Evolutionary conservation across 2,113 vertebrate species (phyloP), one percentile per base, ranked within the genome.

Genomic region (Cephalopholis sonnerati): DNA sequence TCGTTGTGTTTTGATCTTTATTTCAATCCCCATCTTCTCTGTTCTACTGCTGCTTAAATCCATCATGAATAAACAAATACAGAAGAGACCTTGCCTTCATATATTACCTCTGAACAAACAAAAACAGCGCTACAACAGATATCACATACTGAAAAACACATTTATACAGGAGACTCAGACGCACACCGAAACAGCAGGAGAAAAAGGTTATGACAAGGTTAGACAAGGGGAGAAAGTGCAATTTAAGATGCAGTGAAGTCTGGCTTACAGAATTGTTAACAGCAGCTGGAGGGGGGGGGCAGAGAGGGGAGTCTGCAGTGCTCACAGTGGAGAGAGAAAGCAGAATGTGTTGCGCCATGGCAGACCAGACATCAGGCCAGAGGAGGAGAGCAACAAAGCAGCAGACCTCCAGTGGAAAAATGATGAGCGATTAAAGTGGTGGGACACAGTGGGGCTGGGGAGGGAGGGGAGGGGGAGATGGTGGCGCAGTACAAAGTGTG

Each of bases 41-140:
- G 80, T 78, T 88, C 84, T 74, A 83, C 74, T 79, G 73, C 75
- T 74, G 86, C 69, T 82, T 93, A 86, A 85, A 75, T 68, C 66
- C 76, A 74, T 48, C 67, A 44, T 50, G 54, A 78, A 69, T 82
- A 48, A 83, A 83, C 77, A 66, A 79, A 85, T 39, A 84, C 82
- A 91, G 73, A 61, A 41, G 63, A 87, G 59, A 79, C 62, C 24
- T 41, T 50, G 62, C 46, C 62, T 74, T 84, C 86, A 91, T 87
- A 88, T 84, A 87, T 90, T 79, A 85, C 88, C 74, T 93, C 84
- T 88, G 55, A 80, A 87, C 67, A 87, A 87, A 71, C 61, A 83
- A 76, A 82, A 79, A 80, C 65, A 85, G 86, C 54, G 67, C 90
- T 80, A 92, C 79, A 87, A 82, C 80, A 79, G 65, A 68, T 53